phyloP scores from a whole-genome alignment of 2,113 vertebrate species.

The Furnarius figulus region DNA sequence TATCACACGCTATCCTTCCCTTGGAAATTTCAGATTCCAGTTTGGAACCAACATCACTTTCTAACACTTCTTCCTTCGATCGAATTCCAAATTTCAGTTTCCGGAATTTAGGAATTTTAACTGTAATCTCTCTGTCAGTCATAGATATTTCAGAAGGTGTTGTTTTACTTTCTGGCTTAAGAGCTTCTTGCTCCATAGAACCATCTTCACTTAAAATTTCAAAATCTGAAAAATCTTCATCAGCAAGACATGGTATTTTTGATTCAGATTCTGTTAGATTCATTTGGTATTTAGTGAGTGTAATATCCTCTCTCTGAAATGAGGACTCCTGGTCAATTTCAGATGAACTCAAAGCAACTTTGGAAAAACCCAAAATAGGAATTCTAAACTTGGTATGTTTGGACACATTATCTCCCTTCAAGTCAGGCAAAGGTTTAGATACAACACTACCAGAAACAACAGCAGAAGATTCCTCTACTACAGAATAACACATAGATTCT shows the following conservation, averaged over 20 bases:
- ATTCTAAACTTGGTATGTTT: not conserved
- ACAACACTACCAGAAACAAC: fast-evolving
- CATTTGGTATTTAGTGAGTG: conserved; percentile 26
- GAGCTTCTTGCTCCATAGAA: not conserved
- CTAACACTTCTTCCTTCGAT: not conserved
- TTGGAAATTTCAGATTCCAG: not conserved
- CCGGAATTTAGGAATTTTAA: not conserved
- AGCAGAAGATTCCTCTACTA: fast-evolving
- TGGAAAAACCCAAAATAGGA: conserved; percentile 21
- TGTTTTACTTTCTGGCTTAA: fast-evolving
- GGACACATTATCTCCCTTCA: fast-evolving
- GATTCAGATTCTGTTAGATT: not conserved
- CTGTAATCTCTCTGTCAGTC: not conserved
- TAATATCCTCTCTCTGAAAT: not conserved
- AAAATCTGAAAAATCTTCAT: not conserved
- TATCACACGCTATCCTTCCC: not conserved
- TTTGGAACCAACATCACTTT: fast-evolving
- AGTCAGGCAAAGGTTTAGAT: fast-evolving
- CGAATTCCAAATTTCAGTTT: conserved; percentile 12
- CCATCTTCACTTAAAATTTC: not conserved
- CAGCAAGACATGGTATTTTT: not conserved
- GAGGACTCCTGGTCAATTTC: not conserved
- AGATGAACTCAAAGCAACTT: not conserved
- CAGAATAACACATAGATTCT: fast-evolving
- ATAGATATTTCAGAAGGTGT: not conserved